Conservation (phyloP, 2,888 invertebrate species). For the Polyommatus icarus region DNA sequence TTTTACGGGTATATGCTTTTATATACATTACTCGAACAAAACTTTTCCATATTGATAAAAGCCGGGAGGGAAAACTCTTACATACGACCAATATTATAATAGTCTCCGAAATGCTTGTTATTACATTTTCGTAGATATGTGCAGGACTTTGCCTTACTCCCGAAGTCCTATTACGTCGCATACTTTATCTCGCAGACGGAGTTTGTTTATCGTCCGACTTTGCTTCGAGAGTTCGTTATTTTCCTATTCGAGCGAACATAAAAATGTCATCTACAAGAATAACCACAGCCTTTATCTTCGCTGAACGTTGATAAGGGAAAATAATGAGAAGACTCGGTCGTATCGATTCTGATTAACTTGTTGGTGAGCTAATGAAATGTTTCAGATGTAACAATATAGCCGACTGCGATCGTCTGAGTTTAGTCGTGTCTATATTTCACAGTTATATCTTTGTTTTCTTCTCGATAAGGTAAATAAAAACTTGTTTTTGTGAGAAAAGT, state of each 20-base stretch:
- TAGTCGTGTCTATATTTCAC: conserved; percentile 14
- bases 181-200: conserved; percentile 64
- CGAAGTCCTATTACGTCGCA: conserved; percentile 56
- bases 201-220: conserved; percentile 74
- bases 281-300: conserved; percentile 67
- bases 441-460: conserved; percentile 27
- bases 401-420: background rate
- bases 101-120: conserved; percentile 38
- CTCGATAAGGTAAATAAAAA: background rate
- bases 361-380: conserved; percentile 46
- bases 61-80: conserved; percentile 27
- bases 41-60: conserved; percentile 30
- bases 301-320: conserved; percentile 71
- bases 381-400: conserved; percentile 38
- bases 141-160: conserved; percentile 52
- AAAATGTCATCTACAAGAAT: conserved; percentile 74
- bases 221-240: conserved; percentile 77
- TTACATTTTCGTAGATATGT: conserved; percentile 40
- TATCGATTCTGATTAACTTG: conserved; percentile 68
- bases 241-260: conserved; percentile 74
- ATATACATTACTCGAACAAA: conserved; percentile 23
- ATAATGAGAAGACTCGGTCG: conserved; percentile 70
- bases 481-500: background rate
- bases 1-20: conserved; percentile 26
- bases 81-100: conserved; percentile 33